Evolutionary conservation across 2,888 invertebrate genomes (phyloP).

Genomic region (Agrochola lota): DNA sequence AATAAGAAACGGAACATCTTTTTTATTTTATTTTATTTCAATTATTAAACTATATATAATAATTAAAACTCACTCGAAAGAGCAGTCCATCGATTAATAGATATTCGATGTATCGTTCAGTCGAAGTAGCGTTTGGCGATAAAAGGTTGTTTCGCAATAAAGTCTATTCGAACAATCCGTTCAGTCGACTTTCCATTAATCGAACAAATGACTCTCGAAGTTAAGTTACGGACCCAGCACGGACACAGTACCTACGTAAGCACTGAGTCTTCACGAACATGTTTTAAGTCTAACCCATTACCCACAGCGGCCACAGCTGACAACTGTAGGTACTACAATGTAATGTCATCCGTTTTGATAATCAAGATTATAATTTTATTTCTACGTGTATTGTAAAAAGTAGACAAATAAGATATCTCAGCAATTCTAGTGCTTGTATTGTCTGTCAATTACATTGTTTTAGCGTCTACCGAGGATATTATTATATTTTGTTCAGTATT

Average conservation of each 20-base stretch:
- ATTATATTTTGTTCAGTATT: slow-evolving; percentile 67
- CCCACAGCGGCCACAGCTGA: neutral
- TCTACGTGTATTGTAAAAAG: slow-evolving; percentile 49
- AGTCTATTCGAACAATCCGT: too few species aligned
- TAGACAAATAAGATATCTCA: slow-evolving; percentile 22
- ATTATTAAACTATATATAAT: too few species aligned
- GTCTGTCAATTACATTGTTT: slow-evolving; percentile 59
- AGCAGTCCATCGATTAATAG: too few species aligned
- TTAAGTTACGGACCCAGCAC: too few species aligned
- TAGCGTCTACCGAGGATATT: slow-evolving; percentile 31
- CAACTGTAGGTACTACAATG: neutral
- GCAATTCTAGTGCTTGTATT: slow-evolving; percentile 54
- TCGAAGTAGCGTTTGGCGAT: too few species aligned
- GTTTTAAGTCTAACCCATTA: neutral
- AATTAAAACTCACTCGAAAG: too few species aligned
- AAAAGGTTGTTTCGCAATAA: too few species aligned
- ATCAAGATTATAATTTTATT: slow-evolving; percentile 4
- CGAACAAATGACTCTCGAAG: too few species aligned
- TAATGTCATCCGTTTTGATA: neutral
- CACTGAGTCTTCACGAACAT: neutral
- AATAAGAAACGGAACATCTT: too few species aligned
- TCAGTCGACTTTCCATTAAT: too few species aligned
- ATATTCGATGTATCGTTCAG: too few species aligned
- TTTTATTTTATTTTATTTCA: too few species aligned
- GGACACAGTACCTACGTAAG: neutral